Base-by-base conservation (phyloP, 2,888 invertebrate species). In the Ptychoptera contaminata region DNA sequence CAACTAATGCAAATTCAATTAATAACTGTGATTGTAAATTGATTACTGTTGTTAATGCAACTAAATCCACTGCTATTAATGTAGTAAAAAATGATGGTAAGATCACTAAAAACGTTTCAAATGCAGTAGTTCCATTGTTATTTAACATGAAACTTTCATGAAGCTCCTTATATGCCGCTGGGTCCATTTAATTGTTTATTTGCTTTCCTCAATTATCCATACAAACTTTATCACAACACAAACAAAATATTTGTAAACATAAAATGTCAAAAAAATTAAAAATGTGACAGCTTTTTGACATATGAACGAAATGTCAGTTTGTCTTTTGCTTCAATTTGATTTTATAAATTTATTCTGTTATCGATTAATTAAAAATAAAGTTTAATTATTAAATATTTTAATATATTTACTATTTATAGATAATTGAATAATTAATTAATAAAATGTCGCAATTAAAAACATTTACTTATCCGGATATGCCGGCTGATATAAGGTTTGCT, bases 1-100 rank as follows among this genome's bases (percentile, higher is more conserved):
- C 63, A 47, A 79, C 69, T 6, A 71, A 49, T 1, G 68, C 14
- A 53, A 76, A 77, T 62, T 80, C 79, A 12, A 70, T 54, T 1
- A 53, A 35, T 54, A 69, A 73, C 48, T 56, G 51, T 45, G 47
- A 41, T 1, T 14, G 12, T 15, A 48, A 45, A 35, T 46, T 48
- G 10, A 49, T 49, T 23, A 10, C 31, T 16, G 14, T 30, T 16
- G 50, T 16, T 12, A 51, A 40, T 11, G 48, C 46, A 59, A 62
- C 23, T 49, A 48, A 34, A 37, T 45, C 16, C 44, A 51, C 57
- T 30, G 51, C 49, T 41, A 50, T 55, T 29, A 67, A 52, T 3
- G 60, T 54, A 43, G 61, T 57, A 38, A 60, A 58, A 30, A 34
- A 48, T 37, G 46, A 45, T 65, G 50, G 29, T 64, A 53, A 51